phyloP scores from a whole-genome alignment of 1,140 invertebrate genomes.

The Cydia splendana region DNA sequence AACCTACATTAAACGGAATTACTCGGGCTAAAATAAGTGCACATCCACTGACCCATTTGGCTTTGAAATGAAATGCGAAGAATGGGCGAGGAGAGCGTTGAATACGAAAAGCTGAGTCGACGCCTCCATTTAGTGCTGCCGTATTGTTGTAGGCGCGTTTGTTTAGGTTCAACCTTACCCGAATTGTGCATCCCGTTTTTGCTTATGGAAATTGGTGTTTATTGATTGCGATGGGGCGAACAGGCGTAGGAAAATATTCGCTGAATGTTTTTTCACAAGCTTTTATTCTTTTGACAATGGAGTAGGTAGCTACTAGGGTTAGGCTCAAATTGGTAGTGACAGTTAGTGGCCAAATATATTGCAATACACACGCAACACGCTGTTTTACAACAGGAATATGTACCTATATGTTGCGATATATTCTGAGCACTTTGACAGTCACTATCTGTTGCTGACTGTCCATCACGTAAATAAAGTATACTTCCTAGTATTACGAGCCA shows the following conservation, averaged over 20 bases:
- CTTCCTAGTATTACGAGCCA: too few species aligned
- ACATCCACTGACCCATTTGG: slow-evolving; percentile 20
- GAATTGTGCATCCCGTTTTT: not conserved
- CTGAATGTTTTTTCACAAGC: too few species aligned
- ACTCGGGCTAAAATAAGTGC: slow-evolving; percentile 8
- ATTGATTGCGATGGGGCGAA: not conserved
- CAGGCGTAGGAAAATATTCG: not conserved
- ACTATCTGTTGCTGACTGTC: too few species aligned
- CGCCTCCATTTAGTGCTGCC: not conserved
- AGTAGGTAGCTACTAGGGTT: too few species aligned
- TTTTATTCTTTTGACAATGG: too few species aligned
- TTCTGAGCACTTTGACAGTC: too few species aligned
- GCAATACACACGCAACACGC: too few species aligned
- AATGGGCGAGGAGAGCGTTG: slow-evolving; percentile 13
- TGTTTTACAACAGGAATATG: too few species aligned
- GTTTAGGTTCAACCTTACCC: not conserved
- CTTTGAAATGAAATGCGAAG: slow-evolving; percentile 18
- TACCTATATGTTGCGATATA: too few species aligned
- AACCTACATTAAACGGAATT: slow-evolving; percentile 14
- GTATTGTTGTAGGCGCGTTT: not conserved
- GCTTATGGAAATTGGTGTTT: not conserved
- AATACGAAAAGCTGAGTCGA: slow-evolving; percentile 12
- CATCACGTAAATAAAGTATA: too few species aligned
- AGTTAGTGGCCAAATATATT: too few species aligned
- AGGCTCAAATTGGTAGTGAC: too few species aligned